Conservation (phyloP, 2,888 invertebrate species). For the Acleris cristana region DNA sequence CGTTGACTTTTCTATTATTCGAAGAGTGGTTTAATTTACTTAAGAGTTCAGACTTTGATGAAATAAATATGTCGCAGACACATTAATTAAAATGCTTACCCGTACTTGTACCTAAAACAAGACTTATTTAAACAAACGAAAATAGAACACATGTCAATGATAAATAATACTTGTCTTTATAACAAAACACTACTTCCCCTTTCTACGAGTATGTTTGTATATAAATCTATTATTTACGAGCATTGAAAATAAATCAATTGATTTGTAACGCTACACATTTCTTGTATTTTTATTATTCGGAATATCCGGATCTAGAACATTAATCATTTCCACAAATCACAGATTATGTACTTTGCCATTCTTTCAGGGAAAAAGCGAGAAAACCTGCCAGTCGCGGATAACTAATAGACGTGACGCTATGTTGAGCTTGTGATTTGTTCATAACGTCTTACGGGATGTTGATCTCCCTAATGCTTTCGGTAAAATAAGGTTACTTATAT, state of each 20-base stretch:
- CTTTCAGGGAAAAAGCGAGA: conserved; percentile 1
- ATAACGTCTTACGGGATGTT: background rate
- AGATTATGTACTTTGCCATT: conserved; percentile 9
- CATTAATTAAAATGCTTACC: no score
- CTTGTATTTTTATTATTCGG: conserved; percentile 5
- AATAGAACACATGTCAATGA: no score
- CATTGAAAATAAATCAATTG: background rate
- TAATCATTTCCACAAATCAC: conserved; percentile 21
- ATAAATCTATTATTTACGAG: no score
- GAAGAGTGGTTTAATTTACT: no score
- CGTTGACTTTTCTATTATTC: no score
- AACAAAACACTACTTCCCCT: no score
- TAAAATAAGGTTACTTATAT: background rate
- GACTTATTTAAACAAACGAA: background rate
- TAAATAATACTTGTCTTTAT: no score
- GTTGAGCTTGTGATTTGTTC: background rate
- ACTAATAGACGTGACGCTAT: conserved; percentile 3
- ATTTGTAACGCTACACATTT: conserved; percentile 8
- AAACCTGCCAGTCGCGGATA: conserved; percentile 7
- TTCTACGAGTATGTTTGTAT: no score
- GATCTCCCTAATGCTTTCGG: background rate
- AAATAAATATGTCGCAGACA: no score
- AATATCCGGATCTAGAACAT: conserved; percentile 10
- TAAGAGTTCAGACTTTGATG: no score
- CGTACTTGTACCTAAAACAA: background rate